These are phyloP conservation scores for Cephus spinipes DNA, from an alignment of 2,888 invertebrate genomes.

Conservation along the genomic window DNA sequence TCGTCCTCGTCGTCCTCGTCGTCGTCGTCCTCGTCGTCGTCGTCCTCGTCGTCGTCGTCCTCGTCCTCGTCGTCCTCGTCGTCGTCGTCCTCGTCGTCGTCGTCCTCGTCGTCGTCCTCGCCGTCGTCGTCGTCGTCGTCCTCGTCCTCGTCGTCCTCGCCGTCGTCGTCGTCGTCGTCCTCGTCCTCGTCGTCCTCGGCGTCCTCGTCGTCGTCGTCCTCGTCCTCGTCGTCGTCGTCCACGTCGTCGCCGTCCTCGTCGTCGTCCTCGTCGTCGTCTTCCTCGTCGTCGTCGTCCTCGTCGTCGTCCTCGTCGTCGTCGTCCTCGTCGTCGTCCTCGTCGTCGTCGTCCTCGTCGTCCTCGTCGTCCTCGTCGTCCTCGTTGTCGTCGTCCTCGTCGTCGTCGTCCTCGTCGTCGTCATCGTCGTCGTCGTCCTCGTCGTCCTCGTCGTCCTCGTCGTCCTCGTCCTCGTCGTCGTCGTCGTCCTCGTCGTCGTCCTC, in stretches of 20 bases:
- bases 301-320: not conserved
- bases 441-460: not conserved
- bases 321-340: not conserved
- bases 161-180: conserved; percentile 1
- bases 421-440: conserved; percentile 3
- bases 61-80: not conserved
- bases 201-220: conserved; percentile 1
- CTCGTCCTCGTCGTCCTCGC: not conserved
- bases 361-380: no score
- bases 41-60: not conserved
- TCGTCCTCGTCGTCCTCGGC: no score
- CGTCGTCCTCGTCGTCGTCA: not conserved
- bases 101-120: not conserved
- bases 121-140: not conserved
- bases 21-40: not conserved
- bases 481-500: not conserved
- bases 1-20: not conserved
- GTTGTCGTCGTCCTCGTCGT: no score
- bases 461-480: conserved; percentile 1
- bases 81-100: not conserved
- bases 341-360: conserved; percentile 3
- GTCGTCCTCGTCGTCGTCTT: no score
- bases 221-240: conserved; percentile 3
- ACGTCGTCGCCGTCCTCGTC: no score
- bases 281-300: not conserved